A percentile compares a stretch with the other conserved stretches of the same genome.
phyloP scores from a whole-genome alignment of 2,113 vertebrate species.

The Cryptotis parvus region DNA sequence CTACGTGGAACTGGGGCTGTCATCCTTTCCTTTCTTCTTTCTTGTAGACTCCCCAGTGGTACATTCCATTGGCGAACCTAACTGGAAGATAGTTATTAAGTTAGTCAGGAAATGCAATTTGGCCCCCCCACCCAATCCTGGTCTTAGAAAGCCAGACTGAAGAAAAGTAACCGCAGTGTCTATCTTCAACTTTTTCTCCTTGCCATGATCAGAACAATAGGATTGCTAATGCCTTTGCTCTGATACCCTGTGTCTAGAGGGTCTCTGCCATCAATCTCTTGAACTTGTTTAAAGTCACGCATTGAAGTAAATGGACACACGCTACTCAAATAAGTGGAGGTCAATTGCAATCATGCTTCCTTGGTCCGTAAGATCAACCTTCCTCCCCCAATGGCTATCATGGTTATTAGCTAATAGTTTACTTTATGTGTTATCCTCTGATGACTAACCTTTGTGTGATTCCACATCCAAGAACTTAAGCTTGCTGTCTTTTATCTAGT shows the following conservation, averaged over 20 bases:
- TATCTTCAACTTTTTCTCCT: not conserved
- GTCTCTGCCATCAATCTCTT: not conserved
- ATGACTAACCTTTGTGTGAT: slow-evolving; percentile 57
- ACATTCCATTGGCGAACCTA: not conserved
- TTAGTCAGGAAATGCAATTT: slow-evolving; percentile 20
- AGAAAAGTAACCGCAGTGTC: not conserved
- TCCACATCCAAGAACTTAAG: slow-evolving; percentile 41
- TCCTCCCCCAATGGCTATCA: not conserved
- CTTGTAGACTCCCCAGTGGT: not conserved
- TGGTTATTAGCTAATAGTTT: slow-evolving; percentile 57
- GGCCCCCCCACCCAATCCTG: not conserved
- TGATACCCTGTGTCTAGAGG: not conserved
- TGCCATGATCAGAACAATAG: not conserved
- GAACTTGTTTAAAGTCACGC: not conserved
- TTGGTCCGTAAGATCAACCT: slow-evolving; percentile 35
- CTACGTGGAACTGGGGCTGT: not conserved
- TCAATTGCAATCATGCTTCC: slow-evolving; percentile 9
- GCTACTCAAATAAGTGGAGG: slow-evolving; percentile 15
- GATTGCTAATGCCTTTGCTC: not conserved
- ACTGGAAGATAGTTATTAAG: not conserved
- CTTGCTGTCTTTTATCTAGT: slow-evolving; percentile 66
- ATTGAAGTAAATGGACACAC: not conserved
- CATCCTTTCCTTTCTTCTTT: not conserved
- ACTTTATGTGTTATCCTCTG: slow-evolving; percentile 59
- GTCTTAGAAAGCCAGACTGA: not conserved